Conservation (phyloP, 1,140 invertebrate species). For the Manduca sexta region DNA sequence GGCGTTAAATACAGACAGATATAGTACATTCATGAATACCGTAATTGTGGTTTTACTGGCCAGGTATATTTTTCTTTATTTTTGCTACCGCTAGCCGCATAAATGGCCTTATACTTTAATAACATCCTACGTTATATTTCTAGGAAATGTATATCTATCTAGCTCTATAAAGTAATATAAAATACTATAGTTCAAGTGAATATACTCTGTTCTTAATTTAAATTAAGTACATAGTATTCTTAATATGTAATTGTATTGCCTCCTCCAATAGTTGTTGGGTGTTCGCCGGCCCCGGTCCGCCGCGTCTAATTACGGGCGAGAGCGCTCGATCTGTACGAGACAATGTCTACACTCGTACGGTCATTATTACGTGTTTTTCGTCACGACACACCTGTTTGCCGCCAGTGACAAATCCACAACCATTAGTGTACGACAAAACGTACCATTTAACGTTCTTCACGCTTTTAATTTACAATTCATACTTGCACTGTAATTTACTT, state of each 20-base stretch:
- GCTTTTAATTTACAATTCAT: conserved; percentile 9
- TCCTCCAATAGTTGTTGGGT: conserved; percentile 8
- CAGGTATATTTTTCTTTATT: too few relatives aligned
- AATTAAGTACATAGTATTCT: not conserved
- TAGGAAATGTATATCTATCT: too few relatives aligned
- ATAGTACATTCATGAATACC: too few relatives aligned
- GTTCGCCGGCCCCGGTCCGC: conserved; percentile 24
- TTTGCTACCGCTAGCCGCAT: too few relatives aligned
- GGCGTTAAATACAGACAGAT: too few relatives aligned
- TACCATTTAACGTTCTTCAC: conserved; percentile 30
- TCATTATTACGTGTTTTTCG: conserved; percentile 51
- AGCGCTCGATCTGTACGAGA: conserved; percentile 36
- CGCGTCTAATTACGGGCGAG: conserved; percentile 47
- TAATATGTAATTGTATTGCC: not conserved
- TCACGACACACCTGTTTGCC: conserved; percentile 47
- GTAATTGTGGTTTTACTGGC: too few relatives aligned
- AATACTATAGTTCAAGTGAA: too few relatives aligned
- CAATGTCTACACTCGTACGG: conserved; percentile 43
- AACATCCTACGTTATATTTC: too few relatives aligned
- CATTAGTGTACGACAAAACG: conserved; percentile 40
- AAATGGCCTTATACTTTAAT: too few relatives aligned
- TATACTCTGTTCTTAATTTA: too few relatives aligned
- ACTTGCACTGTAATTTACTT: not conserved
- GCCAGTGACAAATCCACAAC: conserved; percentile 37
- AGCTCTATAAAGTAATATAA: too few relatives aligned